These are phyloP conservation scores for Pterocles gutturalis DNA, from an alignment of 2,113 vertebrate genomes.

Conservation along the genomic window DNA sequence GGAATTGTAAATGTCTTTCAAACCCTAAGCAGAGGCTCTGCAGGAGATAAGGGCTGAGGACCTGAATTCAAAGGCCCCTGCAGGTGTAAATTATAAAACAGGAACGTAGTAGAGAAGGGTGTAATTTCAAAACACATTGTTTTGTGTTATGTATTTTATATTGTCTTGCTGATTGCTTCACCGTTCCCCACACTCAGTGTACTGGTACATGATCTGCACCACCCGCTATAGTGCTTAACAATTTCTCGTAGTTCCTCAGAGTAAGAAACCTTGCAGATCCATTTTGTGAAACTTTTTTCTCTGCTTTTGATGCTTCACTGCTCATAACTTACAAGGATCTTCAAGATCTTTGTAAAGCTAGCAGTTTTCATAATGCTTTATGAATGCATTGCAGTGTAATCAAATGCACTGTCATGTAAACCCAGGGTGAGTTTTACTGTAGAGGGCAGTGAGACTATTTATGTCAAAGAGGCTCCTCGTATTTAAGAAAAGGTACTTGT, in stretches of 20 bases:
- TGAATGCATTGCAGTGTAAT: not conserved
- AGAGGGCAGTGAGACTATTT: not conserved
- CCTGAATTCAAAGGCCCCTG: slow-evolving; percentile 10
- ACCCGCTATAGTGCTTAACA: not conserved
- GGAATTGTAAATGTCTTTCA: not conserved
- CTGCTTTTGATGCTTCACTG: slow-evolving; percentile 9
- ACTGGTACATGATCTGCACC: not conserved
- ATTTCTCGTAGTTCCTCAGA: not conserved
- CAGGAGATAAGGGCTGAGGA: not conserved
- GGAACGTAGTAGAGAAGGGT: not conserved
- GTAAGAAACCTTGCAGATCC: not conserved
- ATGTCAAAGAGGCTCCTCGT: not conserved
- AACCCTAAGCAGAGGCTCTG: not conserved
- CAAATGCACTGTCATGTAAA: not conserved
- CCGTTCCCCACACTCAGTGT: not conserved
- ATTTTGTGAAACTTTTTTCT: slow-evolving; percentile 12
- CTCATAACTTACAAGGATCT: not conserved
- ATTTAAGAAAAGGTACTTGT: not conserved
- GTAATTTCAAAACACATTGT: slow-evolving; percentile 2
- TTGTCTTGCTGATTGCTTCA: not conserved
- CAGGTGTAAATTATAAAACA: slow-evolving; percentile 23
- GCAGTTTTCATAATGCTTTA: not conserved
- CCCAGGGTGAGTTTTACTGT: not conserved
- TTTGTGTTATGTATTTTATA: not conserved
- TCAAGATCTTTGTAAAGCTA: not conserved